phyloP scores from a whole-genome alignment of 2,113 vertebrate genomes.

The Himantopus leucocephalus region DNA sequence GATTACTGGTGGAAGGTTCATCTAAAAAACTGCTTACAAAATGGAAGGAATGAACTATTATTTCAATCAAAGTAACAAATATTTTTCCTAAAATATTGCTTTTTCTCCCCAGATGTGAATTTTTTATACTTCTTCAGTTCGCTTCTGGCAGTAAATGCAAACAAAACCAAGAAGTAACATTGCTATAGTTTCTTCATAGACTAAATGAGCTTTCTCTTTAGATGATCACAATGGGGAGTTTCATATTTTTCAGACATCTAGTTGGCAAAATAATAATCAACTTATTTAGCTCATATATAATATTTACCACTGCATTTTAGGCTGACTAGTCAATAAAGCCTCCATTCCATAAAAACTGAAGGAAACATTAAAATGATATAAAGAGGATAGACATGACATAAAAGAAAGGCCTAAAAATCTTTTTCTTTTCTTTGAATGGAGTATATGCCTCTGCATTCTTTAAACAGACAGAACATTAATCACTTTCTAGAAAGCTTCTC shows the following conservation, averaged over 20 bases:
- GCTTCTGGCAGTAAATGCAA: not conserved
- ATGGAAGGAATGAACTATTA: not conserved
- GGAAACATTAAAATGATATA: constrained; percentile 30
- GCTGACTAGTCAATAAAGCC: constrained; percentile 30
- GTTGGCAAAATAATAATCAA: constrained; percentile 11
- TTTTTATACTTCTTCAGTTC: not conserved
- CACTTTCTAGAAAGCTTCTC: not conserved
- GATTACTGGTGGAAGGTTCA: not conserved
- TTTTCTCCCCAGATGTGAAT: not conserved
- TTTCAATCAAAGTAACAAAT: not conserved
- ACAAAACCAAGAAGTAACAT: not conserved
- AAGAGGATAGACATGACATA: not conserved
- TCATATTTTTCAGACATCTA: not conserved
- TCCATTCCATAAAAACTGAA: constrained; percentile 19
- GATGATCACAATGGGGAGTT: not conserved
- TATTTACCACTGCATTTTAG: constrained; percentile 29
- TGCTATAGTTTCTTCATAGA: not conserved
- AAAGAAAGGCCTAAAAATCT: not conserved
- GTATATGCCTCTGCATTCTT: constrained; percentile 14
- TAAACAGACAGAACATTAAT: constrained; percentile 39
- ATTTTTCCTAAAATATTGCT: not conserved
- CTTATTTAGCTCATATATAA: constrained; percentile 31
- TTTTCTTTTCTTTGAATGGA: not conserved
- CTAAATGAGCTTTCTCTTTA: not conserved
- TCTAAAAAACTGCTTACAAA: not conserved